Conservation (phyloP, 1,140 invertebrate genomes). For the Orchestia grillus region DNA sequence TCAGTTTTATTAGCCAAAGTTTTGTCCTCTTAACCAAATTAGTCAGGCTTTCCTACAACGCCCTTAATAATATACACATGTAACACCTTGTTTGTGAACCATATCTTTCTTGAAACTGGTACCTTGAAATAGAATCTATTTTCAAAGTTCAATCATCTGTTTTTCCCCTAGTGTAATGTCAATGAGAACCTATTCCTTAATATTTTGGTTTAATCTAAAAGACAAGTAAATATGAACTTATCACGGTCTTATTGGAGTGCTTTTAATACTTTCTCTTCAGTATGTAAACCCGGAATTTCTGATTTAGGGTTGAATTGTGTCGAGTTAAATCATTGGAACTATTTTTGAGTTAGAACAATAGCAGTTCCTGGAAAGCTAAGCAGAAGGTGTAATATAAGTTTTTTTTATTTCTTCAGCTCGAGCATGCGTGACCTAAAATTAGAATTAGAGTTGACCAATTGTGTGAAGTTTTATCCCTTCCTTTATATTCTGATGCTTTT, state of each 20-base stretch:
- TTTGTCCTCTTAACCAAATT: neutral
- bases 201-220: neutral
- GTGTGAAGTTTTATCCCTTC: no score
- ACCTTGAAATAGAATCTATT: neutral
- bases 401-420: no score
- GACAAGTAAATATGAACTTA: neutral
- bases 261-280: no score
- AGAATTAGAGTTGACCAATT: no score
- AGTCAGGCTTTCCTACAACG: neutral
- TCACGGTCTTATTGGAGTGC: neutral
- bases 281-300: no score
- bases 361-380: no score
- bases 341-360: no score
- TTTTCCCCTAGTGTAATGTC: neutral
- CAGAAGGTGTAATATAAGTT: no score
- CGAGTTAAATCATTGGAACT: no score
- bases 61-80: neutral
- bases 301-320: no score
- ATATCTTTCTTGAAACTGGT: neutral
- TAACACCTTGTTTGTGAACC: neutral
- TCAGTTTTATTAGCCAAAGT: neutral
- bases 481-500: no score
- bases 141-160: neutral
- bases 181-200: neutral
- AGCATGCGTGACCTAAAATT: no score